These are phyloP conservation scores for Mustelus asterias DNA, from an alignment of 2,113 vertebrate species.

Conservation along the genomic window DNA sequence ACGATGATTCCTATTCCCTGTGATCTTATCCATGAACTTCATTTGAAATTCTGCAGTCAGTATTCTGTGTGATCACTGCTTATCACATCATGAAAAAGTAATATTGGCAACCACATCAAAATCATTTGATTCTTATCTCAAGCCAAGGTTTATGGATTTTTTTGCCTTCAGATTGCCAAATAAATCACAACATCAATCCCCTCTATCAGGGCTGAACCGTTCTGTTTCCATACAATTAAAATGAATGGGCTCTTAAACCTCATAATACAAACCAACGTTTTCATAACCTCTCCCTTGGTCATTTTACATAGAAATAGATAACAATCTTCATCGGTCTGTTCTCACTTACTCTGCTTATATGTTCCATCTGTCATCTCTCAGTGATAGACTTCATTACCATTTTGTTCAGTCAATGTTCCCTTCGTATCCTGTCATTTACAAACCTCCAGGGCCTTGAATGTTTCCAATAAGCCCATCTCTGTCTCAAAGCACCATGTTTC, in stretches of 20 bases:
- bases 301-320: background rate
- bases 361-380: background rate
- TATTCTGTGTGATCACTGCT: background rate
- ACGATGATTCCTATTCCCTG: no score
- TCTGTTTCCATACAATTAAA: background rate
- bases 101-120: background rate
- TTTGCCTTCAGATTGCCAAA: background rate
- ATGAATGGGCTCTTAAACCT: background rate
- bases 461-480: background rate
- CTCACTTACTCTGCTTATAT: background rate
- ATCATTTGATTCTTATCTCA: background rate
- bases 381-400: background rate
- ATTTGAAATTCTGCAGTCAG: background rate
- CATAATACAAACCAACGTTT: background rate
- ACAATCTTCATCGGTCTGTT: background rate
- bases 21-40: background rate
- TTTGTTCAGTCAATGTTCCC: background rate
- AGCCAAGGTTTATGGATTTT: background rate
- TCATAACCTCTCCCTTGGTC: background rate
- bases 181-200: background rate
- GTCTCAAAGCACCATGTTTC: background rate
- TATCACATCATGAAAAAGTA: background rate
- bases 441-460: background rate
- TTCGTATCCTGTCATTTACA: background rate
- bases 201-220: background rate